Conservation (phyloP, 1,140 invertebrate species). For the Araneus ventricosus region DNA sequence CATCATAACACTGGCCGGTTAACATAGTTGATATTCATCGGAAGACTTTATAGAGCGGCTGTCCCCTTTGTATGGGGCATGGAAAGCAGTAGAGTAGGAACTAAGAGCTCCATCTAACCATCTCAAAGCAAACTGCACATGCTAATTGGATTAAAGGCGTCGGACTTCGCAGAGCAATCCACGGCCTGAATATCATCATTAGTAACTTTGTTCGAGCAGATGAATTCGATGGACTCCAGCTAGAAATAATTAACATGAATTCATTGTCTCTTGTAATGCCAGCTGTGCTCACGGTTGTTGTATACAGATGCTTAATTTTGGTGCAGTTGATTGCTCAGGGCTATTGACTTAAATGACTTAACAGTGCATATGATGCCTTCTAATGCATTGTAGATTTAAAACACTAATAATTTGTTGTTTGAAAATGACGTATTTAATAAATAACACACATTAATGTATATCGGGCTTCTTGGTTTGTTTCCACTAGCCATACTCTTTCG, state of each 20-base stretch:
- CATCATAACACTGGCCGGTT: too few species aligned
- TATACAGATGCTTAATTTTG: background rate
- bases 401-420: too few species aligned
- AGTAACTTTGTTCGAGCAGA: slow-evolving; percentile 19
- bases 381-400: too few species aligned
- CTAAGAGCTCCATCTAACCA: background rate
- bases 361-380: too few species aligned
- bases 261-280: background rate
- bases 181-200: background rate
- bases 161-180: background rate
- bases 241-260: slow-evolving; percentile 6
- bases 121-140: background rate
- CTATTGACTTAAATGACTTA: background rate
- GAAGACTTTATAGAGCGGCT: background rate
- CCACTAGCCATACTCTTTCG: too few species aligned
- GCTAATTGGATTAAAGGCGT: background rate
- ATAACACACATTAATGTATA: too few species aligned
- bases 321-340: background rate
- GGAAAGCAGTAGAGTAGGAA: background rate
- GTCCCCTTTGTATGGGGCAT: background rate
- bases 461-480: too few species aligned
- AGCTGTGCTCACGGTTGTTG: background rate
- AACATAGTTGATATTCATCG: background rate
- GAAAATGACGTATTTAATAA: too few species aligned
- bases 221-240: background rate